Base-by-base conservation (phyloP, 2,888 invertebrate genomes). In the Cephus pygmeus region DNA sequence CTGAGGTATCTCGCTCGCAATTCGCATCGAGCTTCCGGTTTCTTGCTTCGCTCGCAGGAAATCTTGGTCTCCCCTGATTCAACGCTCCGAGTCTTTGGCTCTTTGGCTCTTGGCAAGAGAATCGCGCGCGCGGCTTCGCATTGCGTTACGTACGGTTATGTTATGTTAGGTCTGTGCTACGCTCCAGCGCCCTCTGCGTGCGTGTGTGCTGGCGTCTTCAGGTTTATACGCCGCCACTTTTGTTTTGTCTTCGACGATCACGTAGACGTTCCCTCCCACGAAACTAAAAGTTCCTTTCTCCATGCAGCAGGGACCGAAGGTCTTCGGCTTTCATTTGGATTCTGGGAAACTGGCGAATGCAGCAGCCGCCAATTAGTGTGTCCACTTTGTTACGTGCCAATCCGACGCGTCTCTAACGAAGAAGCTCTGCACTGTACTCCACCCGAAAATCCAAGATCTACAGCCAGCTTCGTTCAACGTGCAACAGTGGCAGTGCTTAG, bases 191-290 rank as follows among this genome's bases (percentile, higher is more conserved):
- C 69, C 77, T 75, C 71, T 36, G 4, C 11, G 11, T 2, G 35
- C 0, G 12, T 12, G 36, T 12, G 4, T 36, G 12, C 4, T 40
- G 15, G 40, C 15, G 40, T 75, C 76, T 73, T 34, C 73, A 69
- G 76, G 76, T 77, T 79, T 78, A 83, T 82, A 81, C 76, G 76
- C 68, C 76, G 76, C 68, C 80, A 73, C 77, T 83, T 83, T 84
- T 80, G 81, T 83, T 83, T 83, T 80, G 77, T 78, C 78, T 79
- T 79, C 73, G 75, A 69, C 73, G 69, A 79, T 76, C 75, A 73
- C 79, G 76, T 15, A 40, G 15, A 40, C 6, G 15, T 40, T 15
- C 15, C 40, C 15, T 15, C 40, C 6, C 40, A 40, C 15, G 4
- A 40, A 40, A 15, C 40, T 15, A 15, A 15, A 40, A 40, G 15